Conservation (phyloP, 1,140 invertebrate genomes). For the Drosophila parabipectinata region DNA sequence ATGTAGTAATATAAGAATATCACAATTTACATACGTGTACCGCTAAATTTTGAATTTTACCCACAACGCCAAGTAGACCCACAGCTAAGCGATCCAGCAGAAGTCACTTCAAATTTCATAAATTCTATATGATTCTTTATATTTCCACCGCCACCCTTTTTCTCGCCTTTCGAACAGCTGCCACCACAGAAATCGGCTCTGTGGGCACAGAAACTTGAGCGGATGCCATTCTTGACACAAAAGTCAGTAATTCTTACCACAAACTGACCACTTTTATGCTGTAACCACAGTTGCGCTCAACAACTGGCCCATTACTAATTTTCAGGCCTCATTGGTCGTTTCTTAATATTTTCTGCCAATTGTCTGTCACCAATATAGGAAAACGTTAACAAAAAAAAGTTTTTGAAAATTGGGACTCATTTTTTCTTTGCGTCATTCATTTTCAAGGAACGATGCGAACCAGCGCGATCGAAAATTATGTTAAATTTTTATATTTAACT, state of each 20-base stretch:
- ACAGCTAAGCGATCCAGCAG: slow-evolving; percentile 17
- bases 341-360: slow-evolving; percentile 64
- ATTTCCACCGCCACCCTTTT: not conserved
- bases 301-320: slow-evolving; percentile 50
- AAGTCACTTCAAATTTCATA: slow-evolving; percentile 54
- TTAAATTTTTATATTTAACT: too few relatives aligned
- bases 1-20: too few relatives aligned
- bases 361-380: not conserved
- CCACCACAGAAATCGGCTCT: slow-evolving; percentile 52
- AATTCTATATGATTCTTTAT: slow-evolving; percentile 56
- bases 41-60: too few relatives aligned
- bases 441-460: too few relatives aligned
- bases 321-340: slow-evolving; percentile 66
- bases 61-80: not conserved
- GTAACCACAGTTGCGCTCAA: not conserved
- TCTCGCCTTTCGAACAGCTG: slow-evolving; percentile 10
- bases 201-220: slow-evolving; percentile 66
- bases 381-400: not conserved
- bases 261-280: slow-evolving; percentile 36
- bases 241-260: slow-evolving; percentile 71
- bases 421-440: slow-evolving; percentile 54
- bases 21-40: too few relatives aligned
- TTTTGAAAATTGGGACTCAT: slow-evolving; percentile 74
- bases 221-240: slow-evolving; percentile 47
- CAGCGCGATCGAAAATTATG: too few relatives aligned